phyloP scores from a whole-genome alignment of 2,113 vertebrate species.

The Brachypodius melanocephalos region DNA sequence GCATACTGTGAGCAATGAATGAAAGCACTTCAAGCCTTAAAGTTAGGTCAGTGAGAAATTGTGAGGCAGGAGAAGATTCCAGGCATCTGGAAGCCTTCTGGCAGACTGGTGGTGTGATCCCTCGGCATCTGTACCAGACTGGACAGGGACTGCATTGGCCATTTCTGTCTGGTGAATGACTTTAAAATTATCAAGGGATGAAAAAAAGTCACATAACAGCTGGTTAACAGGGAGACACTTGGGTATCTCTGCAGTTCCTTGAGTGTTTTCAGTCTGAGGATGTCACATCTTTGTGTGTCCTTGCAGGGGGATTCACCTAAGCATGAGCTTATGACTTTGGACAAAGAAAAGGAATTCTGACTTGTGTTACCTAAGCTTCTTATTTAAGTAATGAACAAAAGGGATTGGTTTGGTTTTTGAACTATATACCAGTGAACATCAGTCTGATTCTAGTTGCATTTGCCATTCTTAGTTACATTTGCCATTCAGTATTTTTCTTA shows the following conservation, averaged over 20 bases:
- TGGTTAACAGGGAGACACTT: not conserved
- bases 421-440: not conserved
- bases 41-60: not conserved
- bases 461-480: not conserved
- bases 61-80: not conserved
- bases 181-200: not conserved
- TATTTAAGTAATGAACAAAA: not conserved
- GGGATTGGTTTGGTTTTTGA: not conserved
- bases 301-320: not conserved
- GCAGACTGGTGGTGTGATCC: not conserved
- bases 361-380: not conserved
- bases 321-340: not conserved
- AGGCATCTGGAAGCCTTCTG: not conserved
- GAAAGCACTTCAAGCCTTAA: not conserved
- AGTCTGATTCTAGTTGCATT: not conserved
- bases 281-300: not conserved
- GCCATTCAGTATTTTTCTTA: not conserved
- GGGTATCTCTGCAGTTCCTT: not conserved
- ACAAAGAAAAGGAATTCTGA: not conserved
- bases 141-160: not conserved
- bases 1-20: not conserved
- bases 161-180: not conserved
- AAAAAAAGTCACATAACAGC: not conserved
- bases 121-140: accelerated
- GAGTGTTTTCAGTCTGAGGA: not conserved